phyloP scores from a whole-genome alignment of 2,888 invertebrate species.

The Mythimna albipuncta region DNA sequence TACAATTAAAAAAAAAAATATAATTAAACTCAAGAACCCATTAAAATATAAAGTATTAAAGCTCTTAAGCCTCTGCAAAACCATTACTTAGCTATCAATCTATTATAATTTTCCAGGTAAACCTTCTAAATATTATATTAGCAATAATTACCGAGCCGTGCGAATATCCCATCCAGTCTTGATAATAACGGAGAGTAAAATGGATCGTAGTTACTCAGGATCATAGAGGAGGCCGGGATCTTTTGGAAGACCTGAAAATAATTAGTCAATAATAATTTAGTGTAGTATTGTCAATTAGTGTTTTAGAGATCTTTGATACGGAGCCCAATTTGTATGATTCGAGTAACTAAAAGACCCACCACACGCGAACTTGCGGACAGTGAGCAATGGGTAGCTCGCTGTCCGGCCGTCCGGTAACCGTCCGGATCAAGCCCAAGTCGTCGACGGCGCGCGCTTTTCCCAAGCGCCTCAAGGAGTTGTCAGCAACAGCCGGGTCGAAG shows the following conservation, averaged over 20 bases:
- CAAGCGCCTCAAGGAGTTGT: too few relatives aligned
- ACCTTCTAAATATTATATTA: neutral
- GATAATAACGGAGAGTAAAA: constrained; percentile 97
- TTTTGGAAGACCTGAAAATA: constrained; percentile 94
- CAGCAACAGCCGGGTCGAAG: too few relatives aligned
- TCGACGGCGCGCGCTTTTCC: too few relatives aligned
- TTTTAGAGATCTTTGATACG: too few relatives aligned
- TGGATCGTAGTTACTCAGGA: constrained; percentile 96
- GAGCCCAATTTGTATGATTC: too few relatives aligned
- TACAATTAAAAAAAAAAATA: neutral
- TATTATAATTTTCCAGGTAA: neutral
- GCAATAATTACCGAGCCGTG: constrained; percentile 87
- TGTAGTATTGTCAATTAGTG: neutral
- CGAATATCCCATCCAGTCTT: constrained; percentile 95
- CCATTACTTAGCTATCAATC: neutral
- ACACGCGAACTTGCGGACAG: too few relatives aligned
- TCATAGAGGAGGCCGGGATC: constrained; percentile 95
- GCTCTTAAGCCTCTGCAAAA: neutral
- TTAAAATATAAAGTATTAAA: neutral
- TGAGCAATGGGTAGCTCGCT: too few relatives aligned
- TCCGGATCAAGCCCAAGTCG: too few relatives aligned
- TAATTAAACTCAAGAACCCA: neutral
- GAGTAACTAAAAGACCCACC: too few relatives aligned
- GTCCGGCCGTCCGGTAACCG: too few relatives aligned
- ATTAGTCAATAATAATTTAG: too few relatives aligned